These are phyloP conservation scores for Drosophila tristis DNA, from an alignment of 1,140 invertebrate species.

Conservation along the genomic window DNA sequence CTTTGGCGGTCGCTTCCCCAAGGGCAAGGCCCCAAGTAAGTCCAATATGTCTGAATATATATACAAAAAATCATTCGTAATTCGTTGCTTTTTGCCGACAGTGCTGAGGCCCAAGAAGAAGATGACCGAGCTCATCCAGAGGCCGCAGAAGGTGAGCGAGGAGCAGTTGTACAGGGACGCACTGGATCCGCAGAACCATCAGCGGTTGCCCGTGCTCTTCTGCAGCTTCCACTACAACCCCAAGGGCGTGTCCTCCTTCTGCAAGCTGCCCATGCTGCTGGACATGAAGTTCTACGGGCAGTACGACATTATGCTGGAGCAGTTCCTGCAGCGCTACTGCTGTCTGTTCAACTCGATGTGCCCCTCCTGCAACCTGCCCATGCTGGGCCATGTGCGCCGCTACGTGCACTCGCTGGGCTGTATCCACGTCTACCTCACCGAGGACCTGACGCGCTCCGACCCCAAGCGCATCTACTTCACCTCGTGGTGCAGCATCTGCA, in stretches of 20 bases:
- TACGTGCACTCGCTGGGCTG: constrained; percentile 92
- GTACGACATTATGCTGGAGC: constrained; percentile 97
- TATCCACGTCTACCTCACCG: constrained; percentile 88
- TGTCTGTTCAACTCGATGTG: constrained; percentile 94
- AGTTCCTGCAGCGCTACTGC: constrained; percentile 97
- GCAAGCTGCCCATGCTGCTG: constrained; percentile 71
- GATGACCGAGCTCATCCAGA: constrained; percentile 43
- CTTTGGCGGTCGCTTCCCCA: constrained; percentile 89
- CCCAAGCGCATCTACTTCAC: constrained; percentile 92
- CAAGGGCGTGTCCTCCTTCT: constrained; percentile 77
- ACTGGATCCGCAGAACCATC: constrained; percentile 94
- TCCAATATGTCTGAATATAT: not conserved
- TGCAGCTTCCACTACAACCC: constrained; percentile 92
- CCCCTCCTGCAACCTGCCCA: constrained; percentile 93
- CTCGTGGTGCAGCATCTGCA: constrained; percentile 93
- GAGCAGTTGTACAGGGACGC: constrained; percentile 88
- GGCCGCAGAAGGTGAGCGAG: constrained; percentile 68
- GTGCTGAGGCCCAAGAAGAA: constrained; percentile 63
- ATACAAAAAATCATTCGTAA: not conserved
- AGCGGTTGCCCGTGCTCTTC: constrained; percentile 94
- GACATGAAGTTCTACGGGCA: constrained; percentile 97
- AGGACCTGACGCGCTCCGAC: constrained; percentile 83
- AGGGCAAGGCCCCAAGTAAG: constrained; percentile 67
- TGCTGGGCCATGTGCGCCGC: constrained; percentile 93
- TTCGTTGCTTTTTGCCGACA: constrained; percentile 13